A percentile compares a stretch with the other conserved stretches of the same genome.
These are phyloP conservation scores for Prosapia bicincta DNA, from an alignment of 2,888 invertebrate species.

Conservation along the genomic window DNA sequence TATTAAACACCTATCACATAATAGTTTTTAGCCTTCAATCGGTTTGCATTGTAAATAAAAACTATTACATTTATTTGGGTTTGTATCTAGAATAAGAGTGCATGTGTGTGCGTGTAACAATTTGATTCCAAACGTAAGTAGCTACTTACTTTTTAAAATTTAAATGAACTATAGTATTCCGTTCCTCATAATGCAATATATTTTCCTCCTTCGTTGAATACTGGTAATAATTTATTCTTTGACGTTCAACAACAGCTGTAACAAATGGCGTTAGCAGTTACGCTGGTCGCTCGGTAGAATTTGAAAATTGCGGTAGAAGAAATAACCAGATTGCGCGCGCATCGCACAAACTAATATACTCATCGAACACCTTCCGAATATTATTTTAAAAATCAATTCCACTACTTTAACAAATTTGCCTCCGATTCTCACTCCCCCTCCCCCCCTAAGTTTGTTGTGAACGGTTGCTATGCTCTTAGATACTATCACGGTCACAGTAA, in stretches of 20 bases:
- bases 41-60: too few relatives aligned
- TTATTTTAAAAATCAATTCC: not conserved
- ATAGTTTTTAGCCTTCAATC: too few relatives aligned
- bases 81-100: too few relatives aligned
- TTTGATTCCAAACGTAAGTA: too few relatives aligned
- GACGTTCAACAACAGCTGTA: not conserved
- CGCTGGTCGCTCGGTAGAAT: not conserved
- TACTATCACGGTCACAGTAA: not conserved
- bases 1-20: too few relatives aligned
- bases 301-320: not conserved
- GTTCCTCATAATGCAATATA: not conserved
- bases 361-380: not conserved
- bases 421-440: not conserved
- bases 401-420: not conserved
- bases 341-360: not conserved
- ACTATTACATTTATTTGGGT: too few relatives aligned
- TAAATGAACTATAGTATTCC: too few relatives aligned
- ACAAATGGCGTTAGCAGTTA: not conserved
- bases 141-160: too few relatives aligned
- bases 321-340: not conserved
- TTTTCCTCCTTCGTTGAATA: not conserved
- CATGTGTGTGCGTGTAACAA: too few relatives aligned
- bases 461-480: not conserved
- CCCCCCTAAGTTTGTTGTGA: not conserved
- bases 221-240: not conserved